Base-by-base conservation (phyloP, 2,888 invertebrate genomes). In the Fabriciana adippe region DNA sequence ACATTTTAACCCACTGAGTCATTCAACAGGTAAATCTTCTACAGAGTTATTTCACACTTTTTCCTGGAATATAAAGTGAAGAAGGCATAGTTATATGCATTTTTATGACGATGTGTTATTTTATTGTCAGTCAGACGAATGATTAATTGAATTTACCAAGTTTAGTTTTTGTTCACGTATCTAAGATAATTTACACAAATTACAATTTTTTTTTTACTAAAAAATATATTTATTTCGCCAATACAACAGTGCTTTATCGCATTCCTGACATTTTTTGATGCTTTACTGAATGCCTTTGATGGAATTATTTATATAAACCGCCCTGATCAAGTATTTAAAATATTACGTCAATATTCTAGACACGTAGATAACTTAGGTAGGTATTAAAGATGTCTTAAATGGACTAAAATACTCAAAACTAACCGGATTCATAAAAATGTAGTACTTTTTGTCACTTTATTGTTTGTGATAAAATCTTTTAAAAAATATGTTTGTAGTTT, bases 361-460 rank as follows among this genome's bases (percentile, higher is more conserved):
- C 76, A 76, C 75, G 75, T 76, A 74, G 73, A 61, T 71, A 70
- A 73, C 74, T 65, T 47, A 69, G 47, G 69, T 70, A 54, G 71
- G 66, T 73, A 73, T 74, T 71, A 72, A 71, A 70, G 57, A 68
- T 57, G 59, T 62, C 53, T 65, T 66, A 61, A 71, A 72, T 65
- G 70, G 70, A 62, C 66, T 41, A 67, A 71, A 67, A 64, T 65
- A 70, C 72, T 53, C 70, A 71, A 70, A 72, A 74, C 55, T 63
- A 72, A 74, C 72, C 73, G 71, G 72, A 71, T 70, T 71, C 47
- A 55, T 67, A 64, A 64, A n/a, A 41, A 48, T 63, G 51, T 64
- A 51, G 55, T 64, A 66, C 51, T 35, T 66, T 61, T 60, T 64
- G 68, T 64, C 66, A 68, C 56, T 66, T 68, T 71, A 67, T 70